These are phyloP conservation scores for Achroia grisella DNA, from an alignment of 1,140 invertebrate species.

Conservation along the genomic window DNA sequence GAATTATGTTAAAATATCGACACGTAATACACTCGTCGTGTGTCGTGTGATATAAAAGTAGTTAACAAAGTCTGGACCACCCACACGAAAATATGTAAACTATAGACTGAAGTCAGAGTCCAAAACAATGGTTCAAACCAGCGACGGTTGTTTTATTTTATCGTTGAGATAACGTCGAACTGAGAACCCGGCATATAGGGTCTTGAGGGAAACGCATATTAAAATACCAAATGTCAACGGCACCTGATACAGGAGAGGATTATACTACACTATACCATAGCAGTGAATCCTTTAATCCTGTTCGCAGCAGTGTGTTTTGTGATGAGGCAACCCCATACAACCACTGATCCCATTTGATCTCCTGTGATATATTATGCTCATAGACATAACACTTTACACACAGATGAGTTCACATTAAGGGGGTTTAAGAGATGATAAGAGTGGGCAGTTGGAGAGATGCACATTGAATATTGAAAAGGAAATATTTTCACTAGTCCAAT, in stretches of 20 bases:
- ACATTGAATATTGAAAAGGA: too few species aligned
- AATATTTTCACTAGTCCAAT: too few species aligned
- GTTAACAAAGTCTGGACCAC: background rate
- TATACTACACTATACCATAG: constrained; percentile 1
- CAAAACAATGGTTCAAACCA: background rate
- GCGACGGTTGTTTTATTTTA: background rate
- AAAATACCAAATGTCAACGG: background rate
- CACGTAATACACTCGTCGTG: too few species aligned
- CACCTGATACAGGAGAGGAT: constrained; percentile 7
- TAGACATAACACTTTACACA: background rate
- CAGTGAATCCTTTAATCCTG: constrained; percentile 6
- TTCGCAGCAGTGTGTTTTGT: background rate
- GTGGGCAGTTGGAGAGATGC: background rate
- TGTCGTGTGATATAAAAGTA: background rate
- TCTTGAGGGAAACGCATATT: background rate
- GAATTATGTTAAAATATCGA: too few species aligned
- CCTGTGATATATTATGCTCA: constrained; percentile 2
- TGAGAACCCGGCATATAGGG: background rate
- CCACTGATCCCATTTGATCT: constrained; percentile 18
- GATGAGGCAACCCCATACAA: constrained; percentile 8
- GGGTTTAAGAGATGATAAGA: too few species aligned
- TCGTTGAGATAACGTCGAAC: constrained; percentile 2
- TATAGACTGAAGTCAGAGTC: background rate
- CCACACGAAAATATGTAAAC: background rate
- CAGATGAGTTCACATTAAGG: background rate